Percentiles rank a stretch among this genome's conserved stretches.
Evolutionary conservation across 2,888 invertebrate species (phyloP).

Genomic region (Tenthredo mesomela): DNA sequence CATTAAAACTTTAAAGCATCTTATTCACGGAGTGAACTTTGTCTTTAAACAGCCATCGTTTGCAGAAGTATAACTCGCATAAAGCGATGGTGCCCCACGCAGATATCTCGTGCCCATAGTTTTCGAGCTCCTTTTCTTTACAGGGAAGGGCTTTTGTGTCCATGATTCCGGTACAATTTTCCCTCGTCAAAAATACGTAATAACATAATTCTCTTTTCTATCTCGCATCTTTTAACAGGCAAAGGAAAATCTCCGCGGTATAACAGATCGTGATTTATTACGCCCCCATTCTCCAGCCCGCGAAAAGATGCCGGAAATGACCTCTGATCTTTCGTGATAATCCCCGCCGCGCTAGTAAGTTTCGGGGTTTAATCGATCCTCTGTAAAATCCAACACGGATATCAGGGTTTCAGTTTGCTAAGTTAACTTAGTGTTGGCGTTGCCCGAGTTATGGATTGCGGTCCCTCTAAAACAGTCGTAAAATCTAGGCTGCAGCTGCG

Average conservation of each 20-base stretch:
- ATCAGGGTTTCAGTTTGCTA: conserved; percentile 16
- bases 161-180: background rate
- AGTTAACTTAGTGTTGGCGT: conserved; percentile 33
- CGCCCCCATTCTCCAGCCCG: background rate
- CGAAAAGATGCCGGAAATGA: conserved; percentile 25
- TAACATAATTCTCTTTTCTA: background rate
- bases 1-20: conserved; percentile 47
- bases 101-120: background rate
- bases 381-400: background rate
- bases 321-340: conserved; percentile 21
- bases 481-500: conserved; percentile 38
- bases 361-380: conserved; percentile 28
- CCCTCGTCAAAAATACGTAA: background rate
- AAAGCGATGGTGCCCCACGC: background rate
- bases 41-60: conserved; percentile 36
- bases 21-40: conserved; percentile 42
- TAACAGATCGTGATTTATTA: conserved; percentile 8
- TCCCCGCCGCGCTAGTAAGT: background rate
- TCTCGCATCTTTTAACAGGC: background rate
- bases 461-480: conserved; percentile 33
- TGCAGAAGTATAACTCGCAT: background rate
- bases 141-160: background rate
- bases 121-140: background rate
- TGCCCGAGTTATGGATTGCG: conserved; percentile 47
- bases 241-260: background rate